These are phyloP conservation scores for Rhinopomastus cyanomelas DNA, from an alignment of 2,113 vertebrate species.

Conservation along the genomic window DNA sequence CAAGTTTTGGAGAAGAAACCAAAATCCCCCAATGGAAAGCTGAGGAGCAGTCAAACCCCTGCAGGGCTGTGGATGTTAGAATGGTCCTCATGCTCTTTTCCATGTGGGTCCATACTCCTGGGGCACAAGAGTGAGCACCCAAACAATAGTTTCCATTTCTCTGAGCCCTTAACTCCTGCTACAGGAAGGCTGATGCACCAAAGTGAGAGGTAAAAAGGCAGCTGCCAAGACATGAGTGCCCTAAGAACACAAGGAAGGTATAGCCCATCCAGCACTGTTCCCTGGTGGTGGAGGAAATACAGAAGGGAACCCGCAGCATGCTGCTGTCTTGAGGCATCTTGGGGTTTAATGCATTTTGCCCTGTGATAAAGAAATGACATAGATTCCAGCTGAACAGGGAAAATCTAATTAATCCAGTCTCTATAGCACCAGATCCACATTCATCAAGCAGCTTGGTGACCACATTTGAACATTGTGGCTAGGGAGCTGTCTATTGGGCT, in stretches of 20 bases:
- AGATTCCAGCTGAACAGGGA: not conserved
- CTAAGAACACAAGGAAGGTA: fast-evolving
- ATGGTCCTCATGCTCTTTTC: fast-evolving
- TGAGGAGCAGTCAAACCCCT: not conserved
- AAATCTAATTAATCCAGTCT: not conserved
- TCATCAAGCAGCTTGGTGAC: no score
- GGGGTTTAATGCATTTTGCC: not conserved
- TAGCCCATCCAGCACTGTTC: fast-evolving
- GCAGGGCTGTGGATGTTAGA: fast-evolving
- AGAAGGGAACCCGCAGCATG: fast-evolving
- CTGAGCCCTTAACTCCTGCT: not conserved
- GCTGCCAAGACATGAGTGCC: not conserved
- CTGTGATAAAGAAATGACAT: not conserved
- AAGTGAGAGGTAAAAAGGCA: not conserved
- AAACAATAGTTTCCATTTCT: not conserved
- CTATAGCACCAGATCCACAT: not conserved
- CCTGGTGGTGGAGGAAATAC: not conserved
- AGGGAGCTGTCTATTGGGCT: not conserved
- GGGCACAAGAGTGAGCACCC: not conserved
- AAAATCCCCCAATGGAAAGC: not conserved
- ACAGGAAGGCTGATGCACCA: not conserved
- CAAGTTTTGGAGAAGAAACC: not conserved
- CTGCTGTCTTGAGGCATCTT: not conserved
- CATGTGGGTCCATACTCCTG: fast-evolving
- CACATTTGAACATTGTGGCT: no score